These are phyloP conservation scores for Pseudoips prasinana DNA, from an alignment of 2,888 invertebrate species.

Conservation along the genomic window DNA sequence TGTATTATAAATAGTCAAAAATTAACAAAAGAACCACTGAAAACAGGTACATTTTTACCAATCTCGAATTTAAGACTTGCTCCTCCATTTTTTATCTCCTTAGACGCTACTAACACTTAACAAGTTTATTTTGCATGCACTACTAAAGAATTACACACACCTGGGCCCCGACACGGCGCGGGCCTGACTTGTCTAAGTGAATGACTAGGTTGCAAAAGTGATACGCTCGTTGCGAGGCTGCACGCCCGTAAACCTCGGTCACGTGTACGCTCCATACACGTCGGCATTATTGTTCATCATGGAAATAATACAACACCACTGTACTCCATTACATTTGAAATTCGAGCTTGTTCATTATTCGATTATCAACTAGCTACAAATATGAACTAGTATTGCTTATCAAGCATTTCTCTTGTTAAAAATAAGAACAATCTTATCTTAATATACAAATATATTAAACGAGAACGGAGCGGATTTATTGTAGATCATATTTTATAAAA, in stretches of 20 bases:
- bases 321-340: conserved; percentile 30
- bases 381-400: conserved; percentile 57
- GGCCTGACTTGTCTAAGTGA: conserved; percentile 70
- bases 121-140: conserved; percentile 77
- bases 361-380: conserved; percentile 51
- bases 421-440: conserved; percentile 55
- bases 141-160: conserved; percentile 70
- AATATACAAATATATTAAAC: conserved; percentile 51
- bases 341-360: conserved; percentile 44
- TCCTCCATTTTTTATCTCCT: conserved; percentile 69
- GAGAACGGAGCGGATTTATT: conserved; percentile 51
- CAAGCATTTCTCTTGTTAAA: conserved; percentile 45
- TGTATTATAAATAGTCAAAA: conserved; percentile 82
- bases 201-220: conserved; percentile 79
- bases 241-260: conserved; percentile 33
- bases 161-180: conserved; percentile 29
- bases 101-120: conserved; percentile 79
- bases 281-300: conserved; percentile 36
- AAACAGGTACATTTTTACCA: conserved; percentile 80
- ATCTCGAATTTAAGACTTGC: conserved; percentile 76
- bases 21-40: conserved; percentile 80
- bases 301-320: conserved; percentile 23
- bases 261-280: conserved; percentile 37
- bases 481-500: conserved; percentile 49
- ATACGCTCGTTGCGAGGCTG: conserved; percentile 51